These are phyloP conservation scores for Macropis europaea DNA, from an alignment of 2,888 invertebrate genomes.

Conservation along the genomic window DNA sequence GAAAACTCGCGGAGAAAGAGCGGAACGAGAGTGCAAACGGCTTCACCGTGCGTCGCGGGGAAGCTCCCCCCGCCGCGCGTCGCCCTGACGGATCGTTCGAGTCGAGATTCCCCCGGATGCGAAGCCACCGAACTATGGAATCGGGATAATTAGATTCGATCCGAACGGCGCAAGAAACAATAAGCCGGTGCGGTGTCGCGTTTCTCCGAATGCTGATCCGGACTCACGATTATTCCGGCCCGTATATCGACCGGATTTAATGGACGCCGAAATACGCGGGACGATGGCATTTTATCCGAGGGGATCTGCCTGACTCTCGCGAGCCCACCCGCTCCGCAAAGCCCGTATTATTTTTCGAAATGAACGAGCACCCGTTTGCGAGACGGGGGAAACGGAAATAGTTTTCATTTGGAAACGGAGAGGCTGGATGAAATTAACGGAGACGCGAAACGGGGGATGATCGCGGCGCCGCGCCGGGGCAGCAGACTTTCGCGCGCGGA, in stretches of 20 bases:
- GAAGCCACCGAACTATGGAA: slow-evolving; percentile 46
- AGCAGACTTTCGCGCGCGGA: slow-evolving; percentile 33
- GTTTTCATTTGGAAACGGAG: slow-evolving; percentile 34
- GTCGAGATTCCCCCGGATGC: slow-evolving; percentile 34
- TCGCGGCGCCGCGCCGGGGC: slow-evolving; percentile 28
- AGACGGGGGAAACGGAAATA: background rate
- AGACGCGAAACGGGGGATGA: slow-evolving; percentile 36
- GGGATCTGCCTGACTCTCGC: background rate
- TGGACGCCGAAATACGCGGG: slow-evolving; percentile 7
- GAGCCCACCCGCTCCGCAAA: background rate
- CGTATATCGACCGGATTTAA: slow-evolving; percentile 36
- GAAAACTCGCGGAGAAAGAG: background rate
- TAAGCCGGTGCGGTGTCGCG: slow-evolving; percentile 43
- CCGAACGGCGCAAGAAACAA: slow-evolving; percentile 50
- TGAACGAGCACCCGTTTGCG: slow-evolving; percentile 7
- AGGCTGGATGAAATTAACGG: slow-evolving; percentile 36
- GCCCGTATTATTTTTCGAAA: slow-evolving; percentile 7
- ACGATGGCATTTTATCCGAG: background rate
- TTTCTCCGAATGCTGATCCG: slow-evolving; percentile 37
- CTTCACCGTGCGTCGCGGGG: too few relatives aligned
- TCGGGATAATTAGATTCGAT: slow-evolving; percentile 64
- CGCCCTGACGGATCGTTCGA: slow-evolving; percentile 53
- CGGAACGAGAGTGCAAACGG: too few relatives aligned
- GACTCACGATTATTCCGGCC: slow-evolving; percentile 36
- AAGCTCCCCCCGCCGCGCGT: slow-evolving; percentile 14